Evolutionary conservation across 2,113 vertebrate genomes (phyloP).

Genomic region (Nipponia nippon): DNA sequence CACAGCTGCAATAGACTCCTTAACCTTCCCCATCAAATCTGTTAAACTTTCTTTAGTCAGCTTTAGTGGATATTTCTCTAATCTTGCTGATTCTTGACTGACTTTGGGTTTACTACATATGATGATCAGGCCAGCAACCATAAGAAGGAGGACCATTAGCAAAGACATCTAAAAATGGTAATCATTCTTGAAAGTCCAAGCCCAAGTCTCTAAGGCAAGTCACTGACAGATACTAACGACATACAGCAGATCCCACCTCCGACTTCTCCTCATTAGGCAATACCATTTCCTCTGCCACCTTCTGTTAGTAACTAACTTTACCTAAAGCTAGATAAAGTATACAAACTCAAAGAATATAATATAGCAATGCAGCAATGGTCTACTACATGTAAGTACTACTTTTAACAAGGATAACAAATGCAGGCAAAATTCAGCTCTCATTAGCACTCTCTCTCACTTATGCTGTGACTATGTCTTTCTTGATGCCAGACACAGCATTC

Average conservation of each 20-base stretch:
- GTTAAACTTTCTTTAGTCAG: not conserved
- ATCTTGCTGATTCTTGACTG: not conserved
- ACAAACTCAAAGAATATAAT: not conserved
- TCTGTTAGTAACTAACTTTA: not conserved
- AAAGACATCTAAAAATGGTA: not conserved
- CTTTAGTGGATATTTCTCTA: not conserved
- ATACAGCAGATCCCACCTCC: not conserved
- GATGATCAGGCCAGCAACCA: not conserved
- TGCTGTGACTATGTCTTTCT: not conserved
- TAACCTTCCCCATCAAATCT: not conserved
- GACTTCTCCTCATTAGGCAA: not conserved
- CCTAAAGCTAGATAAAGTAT: not conserved
- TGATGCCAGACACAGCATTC: not conserved
- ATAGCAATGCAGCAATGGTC: not conserved
- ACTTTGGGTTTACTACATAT: not conserved
- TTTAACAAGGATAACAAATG: not conserved
- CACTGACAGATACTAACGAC: not conserved
- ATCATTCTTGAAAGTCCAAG: not conserved
- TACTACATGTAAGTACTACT: not conserved
- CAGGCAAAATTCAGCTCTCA: not conserved
- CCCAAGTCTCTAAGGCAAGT: not conserved
- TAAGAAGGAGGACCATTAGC: not conserved
- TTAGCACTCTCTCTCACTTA: not conserved
- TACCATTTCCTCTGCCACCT: not conserved
- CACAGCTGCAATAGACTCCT: not conserved